Evolutionary conservation across 1,140 invertebrate genomes (phyloP).

Genomic region (Belonocnema kinseyi): DNA sequence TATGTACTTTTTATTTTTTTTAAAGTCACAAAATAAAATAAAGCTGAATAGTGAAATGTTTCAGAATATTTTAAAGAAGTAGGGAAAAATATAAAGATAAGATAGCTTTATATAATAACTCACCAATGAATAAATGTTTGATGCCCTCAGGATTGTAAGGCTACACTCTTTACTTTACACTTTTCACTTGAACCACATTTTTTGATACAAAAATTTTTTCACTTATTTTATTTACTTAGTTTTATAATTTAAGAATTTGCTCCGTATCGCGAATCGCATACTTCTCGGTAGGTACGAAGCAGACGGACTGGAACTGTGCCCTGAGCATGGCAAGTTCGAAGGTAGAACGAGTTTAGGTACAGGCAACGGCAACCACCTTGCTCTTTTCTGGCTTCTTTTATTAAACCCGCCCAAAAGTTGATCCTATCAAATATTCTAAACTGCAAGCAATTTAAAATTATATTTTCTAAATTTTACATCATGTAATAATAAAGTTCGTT

Average conservation of each 20-base stretch:
- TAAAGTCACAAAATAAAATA: too few relatives aligned
- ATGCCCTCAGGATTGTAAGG: too few relatives aligned
- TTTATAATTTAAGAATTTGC: not conserved
- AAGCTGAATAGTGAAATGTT: too few relatives aligned
- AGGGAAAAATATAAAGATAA: too few relatives aligned
- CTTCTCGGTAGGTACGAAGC: slow-evolving; percentile 53
- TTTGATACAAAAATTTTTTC: not conserved
- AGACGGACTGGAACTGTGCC: slow-evolving; percentile 49
- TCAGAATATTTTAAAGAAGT: too few relatives aligned
- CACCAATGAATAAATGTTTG: too few relatives aligned
- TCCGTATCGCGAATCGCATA: slow-evolving; percentile 46
- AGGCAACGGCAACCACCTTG: slow-evolving; percentile 46
- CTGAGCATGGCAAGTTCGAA: slow-evolving; percentile 51
- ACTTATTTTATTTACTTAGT: not conserved
- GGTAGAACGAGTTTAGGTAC: slow-evolving; percentile 49
- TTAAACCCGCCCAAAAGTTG: slow-evolving; percentile 39
- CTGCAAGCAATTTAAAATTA: not conserved
- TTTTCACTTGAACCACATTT: too few relatives aligned
- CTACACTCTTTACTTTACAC: too few relatives aligned
- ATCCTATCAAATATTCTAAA: not conserved
- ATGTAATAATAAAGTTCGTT: too few relatives aligned
- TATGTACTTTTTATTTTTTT: too few relatives aligned
- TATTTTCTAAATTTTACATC: not conserved
- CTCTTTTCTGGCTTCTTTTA: slow-evolving; percentile 47
- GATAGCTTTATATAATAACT: too few relatives aligned